Evolutionary conservation across 2,113 vertebrate species (phyloP), one percentile per base, ranked within the genome.

Genomic region (Prunella himalayana): DNA sequence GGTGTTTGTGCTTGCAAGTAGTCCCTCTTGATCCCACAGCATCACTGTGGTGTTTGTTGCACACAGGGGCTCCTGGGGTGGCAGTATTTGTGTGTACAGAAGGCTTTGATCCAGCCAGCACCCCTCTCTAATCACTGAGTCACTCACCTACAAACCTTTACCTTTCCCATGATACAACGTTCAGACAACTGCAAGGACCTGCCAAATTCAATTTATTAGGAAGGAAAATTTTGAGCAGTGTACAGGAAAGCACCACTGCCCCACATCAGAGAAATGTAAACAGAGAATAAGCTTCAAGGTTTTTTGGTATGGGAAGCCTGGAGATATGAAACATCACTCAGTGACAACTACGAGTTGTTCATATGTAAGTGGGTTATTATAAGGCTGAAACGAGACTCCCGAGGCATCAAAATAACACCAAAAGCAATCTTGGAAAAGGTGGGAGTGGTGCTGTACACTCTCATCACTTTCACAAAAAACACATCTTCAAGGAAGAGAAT

Each of bases 191-290:
- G 41, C 37, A 92, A 95, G 95, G 94, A 97, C 84, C 92, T 98
- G 96, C 96, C 97, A 97, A 92, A 57, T 69, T 68, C 72, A 37
- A 12, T 88, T 96, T 95, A 94, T 96, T 94, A 84, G 85, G 97
- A 96, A 72, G 88, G 82, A 93, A 95, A 95, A 86, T 93, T 96
- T 95, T 80, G 97, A 97, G 94, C 80, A 91, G 68, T 89, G 42
- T 57, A 39, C 71, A 94, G 89, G 85, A 94, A 96, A 94, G 88
- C 82, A 90, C 33, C 86, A 85, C 68, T 96, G 94, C 92, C 84
- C 95, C 88, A 89, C 77, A 95, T 87, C 84, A 89, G 82, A 94
- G 94, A 97, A 96, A 86, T 13, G 45, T 89, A 97, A 98, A 96
- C 92, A 97, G 75, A 95, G 85, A 95, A 92, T 30, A 80, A 84